Conservation (phyloP, 2,113 vertebrate genomes). For the Chionis minor region DNA sequence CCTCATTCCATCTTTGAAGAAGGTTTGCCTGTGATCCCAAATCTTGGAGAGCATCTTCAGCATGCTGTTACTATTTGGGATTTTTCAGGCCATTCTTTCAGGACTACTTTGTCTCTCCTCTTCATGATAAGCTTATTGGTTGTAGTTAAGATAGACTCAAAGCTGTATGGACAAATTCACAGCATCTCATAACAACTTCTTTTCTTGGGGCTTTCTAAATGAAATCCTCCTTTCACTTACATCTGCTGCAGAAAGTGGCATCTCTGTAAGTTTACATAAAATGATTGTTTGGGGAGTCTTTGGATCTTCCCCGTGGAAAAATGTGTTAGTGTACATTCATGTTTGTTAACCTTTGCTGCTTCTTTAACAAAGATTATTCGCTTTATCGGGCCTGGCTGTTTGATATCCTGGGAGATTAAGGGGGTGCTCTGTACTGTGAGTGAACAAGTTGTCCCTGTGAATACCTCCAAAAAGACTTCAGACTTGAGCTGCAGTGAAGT, state of each 20-base stretch:
- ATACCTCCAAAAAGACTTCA: neutral
- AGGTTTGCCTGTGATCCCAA: neutral
- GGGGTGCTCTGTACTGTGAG: neutral
- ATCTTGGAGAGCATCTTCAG: neutral
- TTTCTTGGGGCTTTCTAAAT: neutral
- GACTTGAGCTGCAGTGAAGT: neutral
- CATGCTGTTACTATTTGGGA: neutral
- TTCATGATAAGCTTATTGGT: neutral
- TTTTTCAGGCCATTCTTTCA: neutral
- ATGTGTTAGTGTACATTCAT: neutral
- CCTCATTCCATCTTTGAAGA: neutral
- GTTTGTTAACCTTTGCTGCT: neutral
- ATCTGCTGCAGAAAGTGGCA: neutral
- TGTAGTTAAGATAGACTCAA: neutral
- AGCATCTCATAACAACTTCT: neutral
- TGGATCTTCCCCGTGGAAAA: neutral
- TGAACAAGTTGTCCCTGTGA: neutral
- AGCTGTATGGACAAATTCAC: neutral
- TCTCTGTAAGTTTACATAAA: neutral
- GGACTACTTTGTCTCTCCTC: neutral
- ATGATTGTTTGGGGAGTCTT: fast-evolving
- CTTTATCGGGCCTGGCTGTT: neutral
- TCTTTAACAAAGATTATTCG: neutral
- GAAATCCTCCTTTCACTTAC: neutral
- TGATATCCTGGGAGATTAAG: neutral